phyloP scores from a whole-genome alignment of 2,797 vertebrate genomes.

The Lepilemur ruficaudatus region DNA sequence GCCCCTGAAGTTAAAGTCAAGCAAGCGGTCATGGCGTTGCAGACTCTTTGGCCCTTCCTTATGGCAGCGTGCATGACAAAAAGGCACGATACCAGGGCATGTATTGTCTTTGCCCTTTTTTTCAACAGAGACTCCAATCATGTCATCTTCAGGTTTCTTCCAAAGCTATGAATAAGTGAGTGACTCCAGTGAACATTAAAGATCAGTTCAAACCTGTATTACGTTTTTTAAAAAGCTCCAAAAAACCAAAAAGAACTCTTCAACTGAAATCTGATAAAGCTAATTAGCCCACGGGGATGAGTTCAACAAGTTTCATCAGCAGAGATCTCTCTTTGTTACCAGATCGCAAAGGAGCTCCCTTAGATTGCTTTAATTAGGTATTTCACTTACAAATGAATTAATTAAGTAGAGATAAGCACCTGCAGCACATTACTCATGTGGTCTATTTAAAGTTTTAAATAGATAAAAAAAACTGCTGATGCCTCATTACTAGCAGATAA shows the following conservation, averaged over 20 bases:
- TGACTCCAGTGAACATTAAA: slow-evolving; percentile 1
- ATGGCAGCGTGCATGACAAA: rapidly evolving
- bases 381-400: slow-evolving; percentile 78
- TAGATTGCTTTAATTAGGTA: slow-evolving; percentile 82
- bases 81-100: not conserved
- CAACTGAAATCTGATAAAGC: slow-evolving; percentile 53
- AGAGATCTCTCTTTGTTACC: slow-evolving; percentile 48
- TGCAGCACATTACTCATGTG: slow-evolving; percentile 72
- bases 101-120: not conserved
- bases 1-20: not conserved
- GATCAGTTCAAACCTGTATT: slow-evolving; percentile 20
- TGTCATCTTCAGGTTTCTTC: not conserved
- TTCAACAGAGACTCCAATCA: not conserved
- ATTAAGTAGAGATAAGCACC: slow-evolving; percentile 80
- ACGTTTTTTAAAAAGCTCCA: slow-evolving; percentile 48
- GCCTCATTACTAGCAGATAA: not conserved
- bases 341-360: slow-evolving; percentile 57
- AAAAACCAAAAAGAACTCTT: not conserved
- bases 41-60: not conserved
- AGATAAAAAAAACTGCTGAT: slow-evolving; percentile 73
- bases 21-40: not conserved
- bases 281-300: not conserved
- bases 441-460: slow-evolving; percentile 77
- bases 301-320: slow-evolving; percentile 56
- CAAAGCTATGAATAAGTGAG: not conserved